A percentile compares a stretch with the other conserved stretches of the same genome.
Evolutionary conservation across 2,797 vertebrate genomes (phyloP).

Genomic region (Sus cebifrons): DNA sequence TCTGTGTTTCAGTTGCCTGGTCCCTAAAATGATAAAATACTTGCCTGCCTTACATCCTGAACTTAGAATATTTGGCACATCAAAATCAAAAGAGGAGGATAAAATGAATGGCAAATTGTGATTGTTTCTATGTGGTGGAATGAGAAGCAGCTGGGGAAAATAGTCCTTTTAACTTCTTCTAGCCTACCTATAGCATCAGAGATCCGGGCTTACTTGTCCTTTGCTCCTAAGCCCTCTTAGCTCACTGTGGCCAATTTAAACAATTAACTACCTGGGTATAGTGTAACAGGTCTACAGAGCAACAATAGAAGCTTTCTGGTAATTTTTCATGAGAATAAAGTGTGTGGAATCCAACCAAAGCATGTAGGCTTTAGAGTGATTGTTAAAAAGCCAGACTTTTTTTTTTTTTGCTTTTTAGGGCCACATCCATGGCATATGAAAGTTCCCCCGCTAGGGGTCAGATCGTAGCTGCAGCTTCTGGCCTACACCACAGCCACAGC

Average conservation of each 20-base stretch:
- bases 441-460: too few relatives aligned
- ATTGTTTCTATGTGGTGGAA: background rate
- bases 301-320: conserved; percentile 23
- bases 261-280: background rate
- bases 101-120: background rate
- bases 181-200: background rate
- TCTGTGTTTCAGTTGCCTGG: background rate
- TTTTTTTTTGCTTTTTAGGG: too few relatives aligned
- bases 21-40: background rate
- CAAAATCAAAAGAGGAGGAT: background rate
- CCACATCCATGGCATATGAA: too few relatives aligned
- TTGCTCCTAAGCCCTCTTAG: background rate
- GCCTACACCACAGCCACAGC: too few relatives aligned
- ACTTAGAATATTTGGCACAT: background rate
- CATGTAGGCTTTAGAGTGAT: background rate
- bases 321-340: conserved; percentile 41
- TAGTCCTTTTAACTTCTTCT: background rate
- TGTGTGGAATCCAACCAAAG: background rate
- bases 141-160: background rate
- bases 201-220: background rate
- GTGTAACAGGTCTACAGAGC: background rate
- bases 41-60: background rate
- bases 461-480: too few relatives aligned
- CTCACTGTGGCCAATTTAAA: background rate
- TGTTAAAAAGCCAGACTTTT: background rate